Conservation (phyloP, 2,797 vertebrate genomes). For the Mus minutoides region DNA sequence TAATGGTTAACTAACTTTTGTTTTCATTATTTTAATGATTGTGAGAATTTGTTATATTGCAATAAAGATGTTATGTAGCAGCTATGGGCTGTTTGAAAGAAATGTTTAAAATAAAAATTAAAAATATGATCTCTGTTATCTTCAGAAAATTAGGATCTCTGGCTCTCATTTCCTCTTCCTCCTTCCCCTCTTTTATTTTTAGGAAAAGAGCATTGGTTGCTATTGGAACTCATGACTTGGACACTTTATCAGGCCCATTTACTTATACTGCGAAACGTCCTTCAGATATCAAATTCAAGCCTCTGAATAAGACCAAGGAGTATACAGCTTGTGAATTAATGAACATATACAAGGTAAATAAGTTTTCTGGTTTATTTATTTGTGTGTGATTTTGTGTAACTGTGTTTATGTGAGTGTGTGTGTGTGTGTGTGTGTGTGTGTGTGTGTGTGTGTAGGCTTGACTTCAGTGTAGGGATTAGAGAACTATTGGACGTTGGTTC, state of each 20-base stretch:
- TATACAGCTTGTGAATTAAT: slow-evolving; percentile 94
- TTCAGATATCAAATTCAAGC: slow-evolving; percentile 94
- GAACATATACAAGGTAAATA: slow-evolving; percentile 94
- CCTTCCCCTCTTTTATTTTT: slow-evolving; percentile 34
- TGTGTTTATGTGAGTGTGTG: not conserved
- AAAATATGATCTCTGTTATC: not conserved
- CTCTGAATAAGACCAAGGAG: slow-evolving; percentile 94
- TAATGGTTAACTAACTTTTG: not conserved
- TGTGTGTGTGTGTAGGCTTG: no score
- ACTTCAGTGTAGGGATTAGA: not conserved
- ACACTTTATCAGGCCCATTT: slow-evolving; percentile 96
- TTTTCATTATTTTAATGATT: not conserved
- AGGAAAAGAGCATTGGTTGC: slow-evolving; percentile 97
- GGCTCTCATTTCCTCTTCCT: not conserved
- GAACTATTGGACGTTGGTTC: not conserved
- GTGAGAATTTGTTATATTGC: slow-evolving; percentile 2
- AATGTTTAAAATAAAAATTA: slow-evolving; percentile 18
- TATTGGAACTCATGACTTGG: slow-evolving; percentile 97
- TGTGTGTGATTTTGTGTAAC: not conserved
- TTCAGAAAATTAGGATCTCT: slow-evolving; percentile 59
- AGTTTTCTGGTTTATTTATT: not conserved
- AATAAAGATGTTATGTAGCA: not conserved
- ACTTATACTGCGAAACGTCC: slow-evolving; percentile 95
- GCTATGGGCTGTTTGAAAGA: slow-evolving; percentile 42
- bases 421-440: not conserved